Evolutionary conservation across 2,888 invertebrate species (phyloP), one percentile per base, ranked within the genome.

Genomic region (Tachina lurida): DNA sequence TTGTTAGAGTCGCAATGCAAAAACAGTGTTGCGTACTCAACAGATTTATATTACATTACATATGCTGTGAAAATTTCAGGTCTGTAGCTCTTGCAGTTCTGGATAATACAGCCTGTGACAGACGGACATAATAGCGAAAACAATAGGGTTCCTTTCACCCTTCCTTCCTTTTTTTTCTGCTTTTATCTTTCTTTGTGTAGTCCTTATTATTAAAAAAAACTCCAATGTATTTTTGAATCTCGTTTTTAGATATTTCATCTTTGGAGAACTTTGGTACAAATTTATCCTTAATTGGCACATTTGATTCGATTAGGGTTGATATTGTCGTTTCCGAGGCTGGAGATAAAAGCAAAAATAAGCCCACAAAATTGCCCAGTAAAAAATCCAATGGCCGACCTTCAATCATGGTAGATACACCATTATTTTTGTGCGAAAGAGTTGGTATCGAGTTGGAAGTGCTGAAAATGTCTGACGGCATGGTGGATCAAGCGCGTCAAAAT

Each of bases 281-380:
- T 93, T 94, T 97, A 87, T 96, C 97, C 7, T 93, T 97, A 67
- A 95, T 96, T 87, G 97, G 97, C 9, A 96, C 96, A 90, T 96
- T 98, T 93, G 98, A 98, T 89, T 95, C 96, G 9, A 95, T 98
- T 94, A 95, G 97, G 87, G 97, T 98, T 83, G 97, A 98, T 93
- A 98, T 99, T 92, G 97, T 98, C 8, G 98, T 98, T 88, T 97
- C 98, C 89, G 98, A 98, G 91, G 94, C 94, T n/a, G 94, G 95
- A 5, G 94, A 93, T 52, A 95, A 94, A 89, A 95, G 94, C 89
- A 95, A 94, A 88, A 92, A 91, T 49, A 93, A 93, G 86, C 88
- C 91, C 1, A 77, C 90, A 0, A 88, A 87, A 77, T 68, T 87
- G 45, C 49, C 80, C 8, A 90, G 90, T 86, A 92, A 93, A 79